Conservation (phyloP, 2,113 vertebrate genomes). For the Cyprinodon variegatus region DNA sequence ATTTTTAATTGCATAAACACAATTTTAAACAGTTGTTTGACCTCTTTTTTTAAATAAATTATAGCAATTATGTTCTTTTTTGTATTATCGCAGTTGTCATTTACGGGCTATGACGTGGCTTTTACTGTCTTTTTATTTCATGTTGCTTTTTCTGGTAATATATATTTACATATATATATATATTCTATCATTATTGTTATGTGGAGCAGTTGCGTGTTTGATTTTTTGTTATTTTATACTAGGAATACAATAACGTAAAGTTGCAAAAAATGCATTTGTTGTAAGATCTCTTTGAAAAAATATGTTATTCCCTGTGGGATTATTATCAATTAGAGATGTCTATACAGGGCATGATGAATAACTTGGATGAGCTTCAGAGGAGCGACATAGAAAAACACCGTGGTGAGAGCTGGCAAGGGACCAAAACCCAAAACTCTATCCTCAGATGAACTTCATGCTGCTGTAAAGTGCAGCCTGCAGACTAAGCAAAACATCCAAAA, state of each 20-base stretch:
- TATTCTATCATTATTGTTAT: background rate
- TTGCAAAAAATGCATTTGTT: background rate
- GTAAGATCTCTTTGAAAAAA: background rate
- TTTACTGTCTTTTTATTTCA: background rate
- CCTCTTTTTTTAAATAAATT: background rate
- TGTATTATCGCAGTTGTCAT: too few relatives aligned
- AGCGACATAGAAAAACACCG: constrained; percentile 20
- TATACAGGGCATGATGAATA: constrained; percentile 8
- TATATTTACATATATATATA: too few relatives aligned
- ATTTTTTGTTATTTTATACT: background rate
- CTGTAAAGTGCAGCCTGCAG: constrained; percentile 40
- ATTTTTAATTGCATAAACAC: background rate
- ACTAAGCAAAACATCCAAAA: constrained; percentile 33
- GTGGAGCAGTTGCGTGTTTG: background rate
- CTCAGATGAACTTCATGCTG: constrained; percentile 63
- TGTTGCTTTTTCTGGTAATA: constrained; percentile 20
- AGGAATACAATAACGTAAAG: background rate
- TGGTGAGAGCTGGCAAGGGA: constrained; percentile 49
- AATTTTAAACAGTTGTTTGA: background rate
- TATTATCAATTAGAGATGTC: background rate
- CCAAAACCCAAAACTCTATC: constrained; percentile 56
- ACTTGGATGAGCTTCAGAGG: background rate
- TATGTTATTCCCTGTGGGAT: background rate
- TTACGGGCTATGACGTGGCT: background rate
- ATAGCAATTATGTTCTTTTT: background rate